Evolutionary conservation across 2,797 vertebrate species (phyloP), one percentile per base, ranked within the genome.

Genomic region (Rhinella marina): DNA sequence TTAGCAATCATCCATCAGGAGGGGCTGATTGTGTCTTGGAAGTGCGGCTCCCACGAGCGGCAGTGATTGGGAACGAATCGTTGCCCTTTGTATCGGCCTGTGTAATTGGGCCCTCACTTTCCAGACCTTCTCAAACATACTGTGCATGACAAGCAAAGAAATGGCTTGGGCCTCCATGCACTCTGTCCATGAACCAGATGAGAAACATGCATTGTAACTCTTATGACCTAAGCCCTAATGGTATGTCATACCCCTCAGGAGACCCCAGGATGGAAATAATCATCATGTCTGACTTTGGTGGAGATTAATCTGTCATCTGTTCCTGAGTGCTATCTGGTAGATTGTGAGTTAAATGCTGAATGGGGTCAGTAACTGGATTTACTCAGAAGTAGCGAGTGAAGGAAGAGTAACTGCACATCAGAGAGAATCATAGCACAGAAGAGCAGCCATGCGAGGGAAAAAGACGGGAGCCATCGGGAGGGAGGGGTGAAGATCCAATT

Each of bases 361-460:
- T 62, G 78, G 68, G 88, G 84, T 88, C 78, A 86, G 57, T 86
- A 81, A 72, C 84, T 76, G 41, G 56, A 62, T 85, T 76, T 85
- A 82, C 70, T 76, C 70, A 81, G 82, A 80, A 77, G 59, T 81
- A 82, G 16, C n/a, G 56, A 79, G 75, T 23, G 57, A 82, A 82
- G 27, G 57, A 82, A 76, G 87, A 86, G 83, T 88, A 85, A 85
- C 77, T 66, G 50, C 48, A 81, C 84, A 85, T 82, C 84, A 77
- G 41, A 76, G 54, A 48, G 70, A 76, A 88, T 88, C 84, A 81
- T 56, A 70, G 62, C 68, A 88, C 83, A 86, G 19, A 86, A 76
- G 84, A 82, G 78, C 84, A 86, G 41, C 84, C 88, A 88, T 82
- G 88, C 88, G 50, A 81, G 59, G 21, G 68, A 81, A 41, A 81